phyloP scores from a whole-genome alignment of 2,113 vertebrate species.

The Vombatus ursinus region DNA sequence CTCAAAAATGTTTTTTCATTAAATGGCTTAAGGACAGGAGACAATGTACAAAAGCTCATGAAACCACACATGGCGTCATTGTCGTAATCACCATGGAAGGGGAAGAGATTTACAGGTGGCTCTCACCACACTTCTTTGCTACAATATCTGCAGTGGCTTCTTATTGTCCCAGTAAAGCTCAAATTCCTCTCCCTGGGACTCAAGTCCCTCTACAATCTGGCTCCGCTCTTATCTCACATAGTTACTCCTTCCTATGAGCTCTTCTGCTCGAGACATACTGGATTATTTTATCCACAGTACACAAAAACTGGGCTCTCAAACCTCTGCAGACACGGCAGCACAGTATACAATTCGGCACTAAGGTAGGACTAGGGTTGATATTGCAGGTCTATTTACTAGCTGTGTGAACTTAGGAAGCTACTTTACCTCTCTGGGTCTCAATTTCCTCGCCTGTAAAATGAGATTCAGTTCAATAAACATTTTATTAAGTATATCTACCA shows the following conservation, averaged over 20 bases:
- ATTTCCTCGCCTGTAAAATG: background rate
- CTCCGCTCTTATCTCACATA: background rate
- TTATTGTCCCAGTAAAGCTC: background rate
- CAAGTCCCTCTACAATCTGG: background rate
- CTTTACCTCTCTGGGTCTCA: background rate
- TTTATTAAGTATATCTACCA: background rate
- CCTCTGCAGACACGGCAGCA: background rate
- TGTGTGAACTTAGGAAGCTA: background rate
- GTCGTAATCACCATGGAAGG: background rate
- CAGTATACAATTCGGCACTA: background rate
- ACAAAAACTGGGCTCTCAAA: background rate
- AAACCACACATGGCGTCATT: background rate
- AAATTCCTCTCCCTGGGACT: background rate
- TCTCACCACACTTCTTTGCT: background rate
- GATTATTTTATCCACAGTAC: background rate
- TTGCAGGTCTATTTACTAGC: background rate
- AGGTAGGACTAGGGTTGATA: background rate
- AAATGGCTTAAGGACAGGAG: background rate
- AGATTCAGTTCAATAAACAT: background rate
- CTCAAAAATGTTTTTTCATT: background rate
- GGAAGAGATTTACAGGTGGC: background rate
- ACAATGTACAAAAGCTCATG: background rate
- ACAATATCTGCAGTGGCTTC: background rate
- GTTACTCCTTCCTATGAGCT: background rate
- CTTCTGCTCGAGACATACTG: background rate